Percentiles rank a stretch among this genome's conserved stretches.
phyloP scores from a whole-genome alignment of 2,113 vertebrate genomes.

The Zeus faber region DNA sequence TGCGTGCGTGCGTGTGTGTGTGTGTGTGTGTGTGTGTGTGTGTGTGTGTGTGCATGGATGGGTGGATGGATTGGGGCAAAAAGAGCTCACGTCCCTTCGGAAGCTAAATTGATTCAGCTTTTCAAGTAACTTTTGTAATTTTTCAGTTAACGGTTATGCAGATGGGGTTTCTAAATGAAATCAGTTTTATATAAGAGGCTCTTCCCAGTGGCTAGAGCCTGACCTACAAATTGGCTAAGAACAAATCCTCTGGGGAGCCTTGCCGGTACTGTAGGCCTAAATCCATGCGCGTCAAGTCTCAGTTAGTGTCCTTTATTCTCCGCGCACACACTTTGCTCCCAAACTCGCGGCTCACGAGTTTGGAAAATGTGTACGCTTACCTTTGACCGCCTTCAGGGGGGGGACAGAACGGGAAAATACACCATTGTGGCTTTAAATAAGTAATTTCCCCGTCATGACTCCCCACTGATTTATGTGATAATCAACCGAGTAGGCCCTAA shows the following conservation, averaged over 20 bases:
- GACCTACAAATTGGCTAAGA: conserved; percentile 10
- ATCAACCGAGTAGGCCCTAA: conserved; percentile 71
- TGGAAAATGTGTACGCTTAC: background rate
- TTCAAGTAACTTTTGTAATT: no score
- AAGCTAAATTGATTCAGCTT: no score
- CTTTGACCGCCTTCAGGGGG: background rate
- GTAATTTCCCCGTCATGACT: conserved; percentile 49
- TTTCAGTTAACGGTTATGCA: conserved; percentile 3
- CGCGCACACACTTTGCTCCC: background rate
- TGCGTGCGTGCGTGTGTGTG: background rate
- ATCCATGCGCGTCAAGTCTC: background rate
- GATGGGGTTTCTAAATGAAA: background rate
- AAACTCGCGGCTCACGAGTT: background rate
- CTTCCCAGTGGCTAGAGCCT: background rate
- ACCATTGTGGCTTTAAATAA: conserved; percentile 18
- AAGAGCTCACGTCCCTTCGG: no score
- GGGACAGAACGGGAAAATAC: background rate
- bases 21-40: background rate
- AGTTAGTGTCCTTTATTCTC: background rate
- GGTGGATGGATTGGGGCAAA: no score
- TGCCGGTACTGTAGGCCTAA: no score
- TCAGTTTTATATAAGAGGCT: background rate
- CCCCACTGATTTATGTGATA: conserved; percentile 64
- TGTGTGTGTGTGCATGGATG: background rate
- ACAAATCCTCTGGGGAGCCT: background rate